Evolutionary conservation across 2,797 vertebrate species (phyloP).

Genomic region (Denticeps clupeoides): DNA sequence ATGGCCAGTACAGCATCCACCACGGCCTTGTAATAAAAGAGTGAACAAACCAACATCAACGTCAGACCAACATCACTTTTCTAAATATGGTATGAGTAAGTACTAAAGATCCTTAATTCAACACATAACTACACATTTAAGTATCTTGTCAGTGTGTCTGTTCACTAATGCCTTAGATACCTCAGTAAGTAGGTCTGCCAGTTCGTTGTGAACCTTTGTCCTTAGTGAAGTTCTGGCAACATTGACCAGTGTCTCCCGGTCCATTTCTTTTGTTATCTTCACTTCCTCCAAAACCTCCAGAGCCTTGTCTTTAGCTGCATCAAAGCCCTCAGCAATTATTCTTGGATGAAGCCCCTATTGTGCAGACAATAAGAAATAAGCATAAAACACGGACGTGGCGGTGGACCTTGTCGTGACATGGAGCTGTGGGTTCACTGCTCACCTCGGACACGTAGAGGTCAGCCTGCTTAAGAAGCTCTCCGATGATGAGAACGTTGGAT

Average conservation of each 20-base stretch:
- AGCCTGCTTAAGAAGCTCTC: slow-evolving; percentile 91
- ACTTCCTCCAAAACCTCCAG: slow-evolving; percentile 73
- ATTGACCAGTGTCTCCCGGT: slow-evolving; percentile 69
- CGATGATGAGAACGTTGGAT: slow-evolving; percentile 92
- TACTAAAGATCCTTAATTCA: no score
- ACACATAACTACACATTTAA: neutral
- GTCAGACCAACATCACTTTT: no score
- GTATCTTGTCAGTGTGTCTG: neutral
- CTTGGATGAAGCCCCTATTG: slow-evolving; percentile 86
- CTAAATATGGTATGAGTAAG: no score
- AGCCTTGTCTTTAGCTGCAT: slow-evolving; percentile 85
- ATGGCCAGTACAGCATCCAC: slow-evolving; percentile 88
- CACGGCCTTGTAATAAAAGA: slow-evolving; percentile 66
- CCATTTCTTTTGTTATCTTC: slow-evolving; percentile 71
- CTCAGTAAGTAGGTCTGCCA: slow-evolving; percentile 91
- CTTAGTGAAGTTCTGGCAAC: slow-evolving; percentile 88
- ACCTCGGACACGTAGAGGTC: slow-evolving; percentile 96
- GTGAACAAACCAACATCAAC: neutral
- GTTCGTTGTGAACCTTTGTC: slow-evolving; percentile 84
- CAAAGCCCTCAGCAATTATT: slow-evolving; percentile 91
- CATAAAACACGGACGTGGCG: neutral
- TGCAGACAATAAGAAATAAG: neutral
- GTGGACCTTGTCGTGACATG: neutral
- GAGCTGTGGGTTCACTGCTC: neutral
- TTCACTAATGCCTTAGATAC: slow-evolving; percentile 43